Evolutionary conservation across 37 sponge, comb jelly and placozoan genomes (phyloP).

Genomic region (Halisarca cf. caerulea): DNA sequence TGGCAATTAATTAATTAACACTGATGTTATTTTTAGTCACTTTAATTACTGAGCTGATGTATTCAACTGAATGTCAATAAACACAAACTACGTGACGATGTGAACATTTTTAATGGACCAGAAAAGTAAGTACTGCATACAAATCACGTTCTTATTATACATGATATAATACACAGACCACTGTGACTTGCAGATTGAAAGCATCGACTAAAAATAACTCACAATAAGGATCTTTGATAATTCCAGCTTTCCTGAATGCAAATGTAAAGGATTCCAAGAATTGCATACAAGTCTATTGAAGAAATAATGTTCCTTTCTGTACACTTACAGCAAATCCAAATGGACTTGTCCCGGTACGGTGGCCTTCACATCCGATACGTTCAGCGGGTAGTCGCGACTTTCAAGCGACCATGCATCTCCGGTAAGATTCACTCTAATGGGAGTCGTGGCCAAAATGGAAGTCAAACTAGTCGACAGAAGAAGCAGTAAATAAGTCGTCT

Average conservation of each 20-base stretch:
- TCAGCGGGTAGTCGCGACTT: background rate
- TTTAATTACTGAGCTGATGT: no score
- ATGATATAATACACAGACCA: no score
- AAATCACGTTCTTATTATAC: no score
- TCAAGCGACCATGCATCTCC: constrained; percentile 17
- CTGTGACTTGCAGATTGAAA: no score
- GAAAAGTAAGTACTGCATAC: background rate
- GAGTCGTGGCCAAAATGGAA: background rate
- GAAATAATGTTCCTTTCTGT: no score
- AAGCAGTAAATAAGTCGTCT: no score
- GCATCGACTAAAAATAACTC: no score
- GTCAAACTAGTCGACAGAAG: no score
- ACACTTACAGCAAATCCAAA: constrained; percentile 76
- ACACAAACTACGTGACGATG: background rate
- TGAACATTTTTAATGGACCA: background rate
- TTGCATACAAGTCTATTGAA: no score
- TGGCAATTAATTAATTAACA: no score
- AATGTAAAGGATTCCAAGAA: no score
- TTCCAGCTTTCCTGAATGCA: constrained; percentile 47
- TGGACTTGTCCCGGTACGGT: constrained; percentile 84
- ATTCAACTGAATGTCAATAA: background rate
- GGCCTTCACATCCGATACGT: constrained; percentile 23
- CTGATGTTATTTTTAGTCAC: no score
- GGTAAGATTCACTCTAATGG: background rate
- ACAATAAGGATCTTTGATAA: constrained; percentile 86